Conservation (phyloP, 2,797 vertebrate genomes). For the Apogon talboti region DNA sequence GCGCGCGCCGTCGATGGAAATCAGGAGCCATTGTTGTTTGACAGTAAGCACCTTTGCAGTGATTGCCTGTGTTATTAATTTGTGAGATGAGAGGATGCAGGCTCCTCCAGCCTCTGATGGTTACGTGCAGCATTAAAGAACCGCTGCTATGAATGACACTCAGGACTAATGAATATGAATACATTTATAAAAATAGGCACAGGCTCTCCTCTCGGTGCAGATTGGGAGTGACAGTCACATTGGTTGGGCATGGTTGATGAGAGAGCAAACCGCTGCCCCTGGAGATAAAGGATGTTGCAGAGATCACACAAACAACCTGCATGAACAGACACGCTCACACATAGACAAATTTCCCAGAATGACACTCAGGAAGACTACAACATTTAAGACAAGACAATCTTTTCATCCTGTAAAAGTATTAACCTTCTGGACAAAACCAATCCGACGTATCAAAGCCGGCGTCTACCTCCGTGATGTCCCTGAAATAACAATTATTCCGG, state of each 20-base stretch:
- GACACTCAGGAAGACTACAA: slow-evolving; percentile 49
- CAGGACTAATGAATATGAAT: slow-evolving; percentile 84
- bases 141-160: slow-evolving; percentile 80
- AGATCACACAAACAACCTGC: slow-evolving; percentile 65
- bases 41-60: slow-evolving; percentile 82
- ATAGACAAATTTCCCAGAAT: slow-evolving; percentile 37
- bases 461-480: slow-evolving; percentile 21
- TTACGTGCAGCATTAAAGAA: slow-evolving; percentile 73
- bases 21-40: slow-evolving; percentile 82
- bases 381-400: slow-evolving; percentile 54
- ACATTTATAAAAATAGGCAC: slow-evolving; percentile 83
- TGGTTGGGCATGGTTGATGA: slow-evolving; percentile 77
- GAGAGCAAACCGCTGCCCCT: slow-evolving; percentile 67
- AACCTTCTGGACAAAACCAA: slow-evolving; percentile 42
- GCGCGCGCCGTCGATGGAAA: slow-evolving; percentile 68
- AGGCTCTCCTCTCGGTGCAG: slow-evolving; percentile 70
- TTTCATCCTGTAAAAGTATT: slow-evolving; percentile 44
- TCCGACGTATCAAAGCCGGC: slow-evolving; percentile 27
- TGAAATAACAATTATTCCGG: slow-evolving; percentile 45
- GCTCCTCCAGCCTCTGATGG: slow-evolving; percentile 75
- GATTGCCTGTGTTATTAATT: slow-evolving; percentile 83
- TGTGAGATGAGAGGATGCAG: slow-evolving; percentile 78
- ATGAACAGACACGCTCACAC: slow-evolving; percentile 20
- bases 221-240: slow-evolving; percentile 83
- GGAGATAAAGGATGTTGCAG: slow-evolving; percentile 69